Base-by-base conservation (phyloP, 2,888 invertebrate genomes). In the Tanytarsus gracilentus region DNA sequence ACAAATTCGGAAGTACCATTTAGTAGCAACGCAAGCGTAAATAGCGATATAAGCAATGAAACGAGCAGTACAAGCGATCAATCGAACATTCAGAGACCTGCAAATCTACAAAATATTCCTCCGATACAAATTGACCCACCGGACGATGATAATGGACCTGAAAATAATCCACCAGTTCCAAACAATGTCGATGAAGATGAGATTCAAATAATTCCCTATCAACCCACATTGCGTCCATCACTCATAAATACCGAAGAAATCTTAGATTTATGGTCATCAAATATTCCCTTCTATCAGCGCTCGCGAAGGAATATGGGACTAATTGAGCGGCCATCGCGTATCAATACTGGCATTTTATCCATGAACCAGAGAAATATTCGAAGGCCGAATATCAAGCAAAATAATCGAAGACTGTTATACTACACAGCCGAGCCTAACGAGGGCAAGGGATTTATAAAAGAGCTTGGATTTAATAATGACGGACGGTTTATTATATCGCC, bases 381-480 rank as follows among this genome's bases (percentile, higher is more conserved):
- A 5, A 26, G 26, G 16, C 33, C 50, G 7, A 27, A 44, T 25
- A 64, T 73, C 9, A 66, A 70, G 51, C 68, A 71, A 63, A 93
- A 93, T 72, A 76, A 80, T 18, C 83, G 85, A 11, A 79, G 94
- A 48, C 79, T 96, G 53, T 83, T 91, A 5, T 90, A 89, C 72
- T 94, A 82, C 68, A 79, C 84, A 7, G 83, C 89, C 67, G 95
- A 96, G 70, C 86, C 89, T 0, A 93, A 90, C 69, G 86, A 88
- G 11, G 94, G 91, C 1, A 86, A 86, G 64, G 94, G 93, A 0
- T 93, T 88, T 67, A 95, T 96, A 61, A 96, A 96, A 75, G 96
- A 95, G 69, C 76, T 92, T 49, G 89, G 90, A 67, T 95, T 91
- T 72, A 93, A 93, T 1, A 78, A 88, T 1, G 94, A 95, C 70